phyloP scores from a whole-genome alignment of 64 coral and sea anemone genomes.

The Porites lutea region DNA sequence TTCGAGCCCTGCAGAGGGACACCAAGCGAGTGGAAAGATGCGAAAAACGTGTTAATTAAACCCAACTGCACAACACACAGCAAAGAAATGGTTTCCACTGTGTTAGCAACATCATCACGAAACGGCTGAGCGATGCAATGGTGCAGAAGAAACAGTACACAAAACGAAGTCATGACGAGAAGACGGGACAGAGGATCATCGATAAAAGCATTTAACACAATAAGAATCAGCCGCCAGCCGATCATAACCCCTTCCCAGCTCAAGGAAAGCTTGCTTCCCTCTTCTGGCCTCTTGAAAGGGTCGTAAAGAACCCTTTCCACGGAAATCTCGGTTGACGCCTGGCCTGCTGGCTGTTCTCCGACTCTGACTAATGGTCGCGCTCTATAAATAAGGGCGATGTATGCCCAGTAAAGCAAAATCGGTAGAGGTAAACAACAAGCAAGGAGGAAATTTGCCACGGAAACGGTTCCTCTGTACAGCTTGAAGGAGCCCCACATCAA shows the following conservation, averaged over 20 bases:
- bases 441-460: slow-evolving; percentile 47
- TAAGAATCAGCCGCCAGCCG: slow-evolving; percentile 62
- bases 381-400: not conserved
- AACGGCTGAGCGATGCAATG: slow-evolving; percentile 65
- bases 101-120: slow-evolving; percentile 55
- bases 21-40: not conserved
- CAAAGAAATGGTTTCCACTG: slow-evolving; percentile 69
- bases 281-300: slow-evolving; percentile 58
- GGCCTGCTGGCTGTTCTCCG: slow-evolving; percentile 18
- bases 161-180: slow-evolving; percentile 20
- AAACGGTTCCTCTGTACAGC: slow-evolving; percentile 60
- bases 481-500: slow-evolving; percentile 68
- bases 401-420: slow-evolving; percentile 52
- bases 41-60: slow-evolving; percentile 35
- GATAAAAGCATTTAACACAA: slow-evolving; percentile 67
- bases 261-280: not conserved
- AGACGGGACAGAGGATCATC: slow-evolving; percentile 62
- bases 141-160: slow-evolving; percentile 71
- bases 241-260: slow-evolving; percentile 78
- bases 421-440: slow-evolving; percentile 71
- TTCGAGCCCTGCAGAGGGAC: not conserved
- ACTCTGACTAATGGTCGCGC: not conserved
- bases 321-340: not conserved
- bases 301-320: not conserved
- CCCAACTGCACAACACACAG: slow-evolving; percentile 52